These are phyloP conservation scores for Pachyseris speciosa DNA, from an alignment of 64 coral and sea anemone species.

Conservation along the genomic window DNA sequence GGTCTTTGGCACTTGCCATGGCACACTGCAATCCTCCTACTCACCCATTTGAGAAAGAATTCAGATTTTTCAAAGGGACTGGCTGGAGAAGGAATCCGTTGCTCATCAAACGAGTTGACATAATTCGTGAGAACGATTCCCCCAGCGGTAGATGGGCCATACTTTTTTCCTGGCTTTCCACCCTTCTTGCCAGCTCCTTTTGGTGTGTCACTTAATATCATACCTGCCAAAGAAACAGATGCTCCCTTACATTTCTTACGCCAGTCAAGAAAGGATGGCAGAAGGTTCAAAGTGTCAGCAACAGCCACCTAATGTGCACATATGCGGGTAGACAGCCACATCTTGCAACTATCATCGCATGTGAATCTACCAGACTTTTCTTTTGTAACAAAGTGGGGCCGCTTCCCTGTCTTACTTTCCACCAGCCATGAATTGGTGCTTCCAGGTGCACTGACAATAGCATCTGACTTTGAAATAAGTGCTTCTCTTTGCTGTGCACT, in stretches of 20 bases:
- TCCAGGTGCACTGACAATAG: conserved; percentile 56
- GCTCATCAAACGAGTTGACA: background rate
- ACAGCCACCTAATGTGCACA: conserved; percentile 63
- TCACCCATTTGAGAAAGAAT: conserved; percentile 59
- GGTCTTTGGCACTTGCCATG: conserved; percentile 59
- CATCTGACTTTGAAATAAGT: conserved; percentile 28
- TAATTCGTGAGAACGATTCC: background rate
- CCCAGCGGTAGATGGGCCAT: background rate
- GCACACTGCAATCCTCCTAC: conserved; percentile 48
- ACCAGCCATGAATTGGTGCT: background rate
- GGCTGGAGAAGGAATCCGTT: background rate
- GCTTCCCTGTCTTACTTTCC: conserved; percentile 45
- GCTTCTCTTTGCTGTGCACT: too few species aligned
- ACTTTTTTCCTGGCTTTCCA: conserved; percentile 32
- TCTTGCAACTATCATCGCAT: conserved; percentile 53
- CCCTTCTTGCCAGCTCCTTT: conserved; percentile 72
- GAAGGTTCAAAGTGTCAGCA: background rate
- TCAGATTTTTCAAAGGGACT: conserved; percentile 21
- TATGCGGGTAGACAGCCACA: conserved; percentile 52
- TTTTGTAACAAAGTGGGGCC: conserved; percentile 41
- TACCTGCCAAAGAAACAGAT: background rate
- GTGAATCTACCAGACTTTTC: conserved; percentile 13
- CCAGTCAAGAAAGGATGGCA: conserved; percentile 26
- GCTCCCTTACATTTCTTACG: background rate
- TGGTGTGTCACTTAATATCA: conserved; percentile 32